Conservation (phyloP, 2,113 vertebrate species). For the Charadrius vociferus region DNA sequence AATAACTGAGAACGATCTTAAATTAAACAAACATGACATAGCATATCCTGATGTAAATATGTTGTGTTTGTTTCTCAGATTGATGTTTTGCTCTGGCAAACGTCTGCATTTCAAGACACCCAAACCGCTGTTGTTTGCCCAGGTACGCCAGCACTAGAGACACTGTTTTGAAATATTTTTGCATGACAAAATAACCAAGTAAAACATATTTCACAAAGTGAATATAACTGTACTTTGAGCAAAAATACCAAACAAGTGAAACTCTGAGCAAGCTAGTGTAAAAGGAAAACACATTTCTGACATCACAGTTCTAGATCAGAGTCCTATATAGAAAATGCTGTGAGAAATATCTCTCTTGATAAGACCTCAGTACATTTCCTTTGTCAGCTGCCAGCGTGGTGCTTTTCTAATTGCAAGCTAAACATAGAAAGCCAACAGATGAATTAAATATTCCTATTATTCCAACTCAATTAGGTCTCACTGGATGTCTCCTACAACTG, state of each 20-base stretch:
- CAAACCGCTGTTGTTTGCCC: neutral
- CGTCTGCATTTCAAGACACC: neutral
- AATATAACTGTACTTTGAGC: neutral
- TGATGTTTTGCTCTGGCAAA: neutral
- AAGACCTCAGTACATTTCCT: neutral
- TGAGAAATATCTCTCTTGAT: neutral
- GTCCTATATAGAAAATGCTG: neutral
- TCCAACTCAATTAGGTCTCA: neutral
- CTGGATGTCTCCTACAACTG: neutral
- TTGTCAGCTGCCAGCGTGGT: neutral
- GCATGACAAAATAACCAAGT: neutral
- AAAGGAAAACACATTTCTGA: neutral
- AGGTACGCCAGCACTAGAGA: neutral
- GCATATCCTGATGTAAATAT: neutral
- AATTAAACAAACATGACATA: neutral
- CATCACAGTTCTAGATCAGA: neutral
- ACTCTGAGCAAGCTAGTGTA: neutral
- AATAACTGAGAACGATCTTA: neutral
- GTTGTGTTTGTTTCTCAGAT: neutral
- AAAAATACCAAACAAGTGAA: neutral
- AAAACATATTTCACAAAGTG: fast-evolving
- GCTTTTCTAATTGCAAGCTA: neutral
- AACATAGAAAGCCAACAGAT: neutral
- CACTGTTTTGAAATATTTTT: neutral
- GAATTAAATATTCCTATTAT: neutral